Evolutionary conservation across 1,140 invertebrate genomes (phyloP).

Genomic region (Cheumatopsyche charites): DNA sequence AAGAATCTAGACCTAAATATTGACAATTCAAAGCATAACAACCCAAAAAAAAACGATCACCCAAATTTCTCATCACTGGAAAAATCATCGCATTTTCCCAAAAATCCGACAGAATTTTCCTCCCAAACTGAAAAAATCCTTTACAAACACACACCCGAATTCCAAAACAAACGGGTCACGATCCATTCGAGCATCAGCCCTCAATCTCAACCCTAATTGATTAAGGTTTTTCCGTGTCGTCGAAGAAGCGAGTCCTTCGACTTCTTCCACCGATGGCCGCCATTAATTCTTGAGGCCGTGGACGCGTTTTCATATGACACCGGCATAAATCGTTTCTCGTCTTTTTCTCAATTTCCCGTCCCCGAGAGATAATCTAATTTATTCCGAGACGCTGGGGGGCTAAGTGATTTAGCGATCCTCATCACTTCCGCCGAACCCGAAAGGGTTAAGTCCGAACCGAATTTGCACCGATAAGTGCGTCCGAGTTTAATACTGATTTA

Average conservation of each 20-base stretch:
- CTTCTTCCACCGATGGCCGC: conserved; percentile 22
- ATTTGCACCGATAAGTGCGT: no score
- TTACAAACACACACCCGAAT: no score
- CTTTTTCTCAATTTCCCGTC: conserved; percentile 29
- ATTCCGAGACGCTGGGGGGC: conserved; percentile 32
- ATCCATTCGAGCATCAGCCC: conserved; percentile 4
- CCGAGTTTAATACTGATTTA: no score
- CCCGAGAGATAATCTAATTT: conserved; percentile 35
- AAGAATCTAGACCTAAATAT: no score
- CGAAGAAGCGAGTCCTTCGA: not conserved
- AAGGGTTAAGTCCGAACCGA: not conserved
- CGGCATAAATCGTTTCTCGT: conserved; percentile 35
- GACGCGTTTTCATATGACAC: conserved; percentile 38
- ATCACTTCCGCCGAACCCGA: conserved; percentile 21
- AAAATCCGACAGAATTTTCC: no score
- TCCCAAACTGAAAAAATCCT: no score
- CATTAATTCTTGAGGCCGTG: conserved; percentile 35
- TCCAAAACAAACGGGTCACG: not conserved
- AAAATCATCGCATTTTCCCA: no score
- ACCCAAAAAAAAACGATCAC: no score
- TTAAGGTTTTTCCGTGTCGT: conserved; percentile 23
- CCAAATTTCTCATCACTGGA: no score
- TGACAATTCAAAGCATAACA: no score
- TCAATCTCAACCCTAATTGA: conserved; percentile 28
- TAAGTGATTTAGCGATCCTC: conserved; percentile 40